Percentiles rank a stretch among this genome's conserved stretches.
phyloP scores from a whole-genome alignment of 2,888 invertebrate genomes.

The Cephus nigrinus region DNA sequence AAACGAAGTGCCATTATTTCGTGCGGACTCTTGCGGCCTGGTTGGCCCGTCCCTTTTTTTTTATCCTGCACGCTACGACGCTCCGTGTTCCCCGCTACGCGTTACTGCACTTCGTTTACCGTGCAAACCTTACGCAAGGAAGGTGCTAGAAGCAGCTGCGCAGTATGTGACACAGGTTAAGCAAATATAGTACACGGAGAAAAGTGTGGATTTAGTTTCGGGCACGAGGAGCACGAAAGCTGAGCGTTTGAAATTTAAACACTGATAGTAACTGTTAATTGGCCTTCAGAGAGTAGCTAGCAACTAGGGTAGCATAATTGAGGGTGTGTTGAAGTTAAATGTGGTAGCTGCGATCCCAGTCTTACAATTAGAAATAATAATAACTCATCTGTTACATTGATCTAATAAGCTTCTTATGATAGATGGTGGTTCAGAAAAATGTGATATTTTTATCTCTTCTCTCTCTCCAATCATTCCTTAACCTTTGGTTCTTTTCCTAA shows the following conservation, averaged over 20 bases:
- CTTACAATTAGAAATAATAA: background rate
- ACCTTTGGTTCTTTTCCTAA: background rate
- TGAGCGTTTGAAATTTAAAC: background rate
- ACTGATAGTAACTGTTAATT: background rate
- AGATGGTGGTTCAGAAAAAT: constrained; percentile 1
- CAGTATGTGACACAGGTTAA: background rate
- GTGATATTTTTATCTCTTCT: constrained; percentile 7
- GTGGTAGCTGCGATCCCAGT: background rate
- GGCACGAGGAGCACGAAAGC: background rate
- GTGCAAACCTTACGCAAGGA: background rate
- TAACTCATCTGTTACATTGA: background rate
- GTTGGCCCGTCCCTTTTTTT: background rate
- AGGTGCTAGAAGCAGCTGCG: background rate
- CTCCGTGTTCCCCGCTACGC: no score
- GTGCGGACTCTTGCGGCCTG: background rate
- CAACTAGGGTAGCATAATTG: background rate
- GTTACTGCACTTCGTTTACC: background rate
- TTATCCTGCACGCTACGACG: background rate
- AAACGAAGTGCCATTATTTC: background rate
- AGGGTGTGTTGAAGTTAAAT: background rate
- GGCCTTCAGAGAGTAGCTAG: background rate
- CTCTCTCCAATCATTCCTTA: background rate
- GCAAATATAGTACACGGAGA: background rate
- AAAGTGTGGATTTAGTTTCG: background rate
- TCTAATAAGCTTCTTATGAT: background rate